Percentiles rank a stretch among this genome's conserved stretches.
Evolutionary conservation across 2,797 vertebrate species (phyloP).

Genomic region (Anolis apletophallus): DNA sequence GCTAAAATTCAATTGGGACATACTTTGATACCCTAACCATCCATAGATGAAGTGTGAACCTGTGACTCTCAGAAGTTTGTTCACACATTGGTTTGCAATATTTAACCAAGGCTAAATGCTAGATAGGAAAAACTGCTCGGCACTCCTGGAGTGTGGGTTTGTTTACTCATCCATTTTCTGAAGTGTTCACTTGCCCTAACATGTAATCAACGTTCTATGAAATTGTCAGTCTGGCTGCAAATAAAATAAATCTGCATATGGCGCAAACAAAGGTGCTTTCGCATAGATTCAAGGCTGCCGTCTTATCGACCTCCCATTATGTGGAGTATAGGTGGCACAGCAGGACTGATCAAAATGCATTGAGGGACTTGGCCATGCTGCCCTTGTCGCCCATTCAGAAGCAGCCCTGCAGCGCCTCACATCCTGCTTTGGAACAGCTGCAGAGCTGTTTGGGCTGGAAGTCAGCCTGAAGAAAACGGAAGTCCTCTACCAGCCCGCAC

Average conservation of each 20-base stretch:
- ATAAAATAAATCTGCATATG: background rate
- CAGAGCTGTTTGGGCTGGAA: too few relatives aligned
- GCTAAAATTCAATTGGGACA: conserved; percentile 14
- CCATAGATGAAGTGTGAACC: conserved; percentile 5
- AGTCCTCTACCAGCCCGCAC: too few relatives aligned
- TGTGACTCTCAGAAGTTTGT: background rate
- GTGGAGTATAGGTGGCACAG: background rate
- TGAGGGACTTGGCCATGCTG: background rate
- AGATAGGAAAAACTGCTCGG: too few relatives aligned
- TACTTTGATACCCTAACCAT: conserved; percentile 26
- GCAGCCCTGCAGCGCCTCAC: too few relatives aligned
- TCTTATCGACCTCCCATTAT: background rate
- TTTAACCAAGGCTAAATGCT: background rate
- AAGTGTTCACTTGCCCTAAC: too few relatives aligned
- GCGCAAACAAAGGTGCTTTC: background rate
- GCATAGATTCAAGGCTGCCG: background rate
- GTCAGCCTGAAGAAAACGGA: too few relatives aligned
- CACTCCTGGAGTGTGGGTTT: background rate
- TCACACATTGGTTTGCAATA: conserved; percentile 11
- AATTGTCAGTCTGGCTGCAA: background rate
- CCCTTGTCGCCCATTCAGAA: too few relatives aligned
- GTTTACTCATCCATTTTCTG: background rate
- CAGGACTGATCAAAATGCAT: background rate
- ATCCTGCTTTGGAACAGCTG: too few relatives aligned
- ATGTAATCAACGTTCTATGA: background rate